Evolutionary conservation across 2,113 vertebrate species (phyloP).

Genomic region (Manacus vitellinus): DNA sequence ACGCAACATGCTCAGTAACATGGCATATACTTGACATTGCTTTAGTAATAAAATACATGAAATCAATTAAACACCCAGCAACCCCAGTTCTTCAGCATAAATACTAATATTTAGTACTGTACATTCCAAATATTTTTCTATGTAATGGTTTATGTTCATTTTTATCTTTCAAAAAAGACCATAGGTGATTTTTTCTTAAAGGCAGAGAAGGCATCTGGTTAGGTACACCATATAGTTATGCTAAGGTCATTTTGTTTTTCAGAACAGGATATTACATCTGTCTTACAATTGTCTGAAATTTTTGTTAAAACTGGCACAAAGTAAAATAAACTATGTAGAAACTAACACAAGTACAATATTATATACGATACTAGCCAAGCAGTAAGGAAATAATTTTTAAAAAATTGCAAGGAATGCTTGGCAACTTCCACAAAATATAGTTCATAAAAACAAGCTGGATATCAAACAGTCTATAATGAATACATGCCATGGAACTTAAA

Average conservation of each 20-base stretch:
- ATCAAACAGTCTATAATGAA: background rate
- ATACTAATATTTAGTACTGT: background rate
- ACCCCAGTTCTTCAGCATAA: background rate
- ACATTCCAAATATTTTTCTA: background rate
- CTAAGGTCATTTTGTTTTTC: background rate
- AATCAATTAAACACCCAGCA: background rate
- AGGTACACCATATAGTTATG: background rate
- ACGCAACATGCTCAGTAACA: background rate
- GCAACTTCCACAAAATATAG: background rate
- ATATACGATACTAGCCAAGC: background rate
- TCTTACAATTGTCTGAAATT: background rate
- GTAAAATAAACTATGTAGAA: background rate
- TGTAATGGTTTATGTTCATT: background rate
- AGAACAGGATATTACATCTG: background rate
- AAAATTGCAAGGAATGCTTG: background rate
- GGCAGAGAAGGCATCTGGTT: background rate
- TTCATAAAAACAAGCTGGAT: background rate
- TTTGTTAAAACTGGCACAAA: background rate
- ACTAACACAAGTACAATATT: background rate
- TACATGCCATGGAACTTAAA: background rate
- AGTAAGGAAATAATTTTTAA: background rate
- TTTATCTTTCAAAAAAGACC: background rate
- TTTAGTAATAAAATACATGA: background rate
- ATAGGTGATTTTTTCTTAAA: background rate
- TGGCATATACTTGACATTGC: background rate